Evolutionary conservation across 1,140 invertebrate genomes (phyloP), one percentile per base, ranked within the genome.

Genomic region (Cydia splendana): DNA sequence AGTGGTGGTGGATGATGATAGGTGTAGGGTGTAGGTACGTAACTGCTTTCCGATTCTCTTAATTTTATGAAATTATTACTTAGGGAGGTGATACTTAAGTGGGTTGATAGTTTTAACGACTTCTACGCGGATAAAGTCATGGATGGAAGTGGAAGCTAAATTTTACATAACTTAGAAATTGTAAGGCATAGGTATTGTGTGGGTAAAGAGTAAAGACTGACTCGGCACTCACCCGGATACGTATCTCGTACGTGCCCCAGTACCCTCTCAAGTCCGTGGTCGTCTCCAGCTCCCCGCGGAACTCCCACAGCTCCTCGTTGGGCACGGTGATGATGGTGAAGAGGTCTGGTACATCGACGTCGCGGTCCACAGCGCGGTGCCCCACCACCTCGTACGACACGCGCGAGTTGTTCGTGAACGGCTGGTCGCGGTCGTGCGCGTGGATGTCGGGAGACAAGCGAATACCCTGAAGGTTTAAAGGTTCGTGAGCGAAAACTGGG

Each of bases 191-290:
- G 38, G 24, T 42, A 42, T 42, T 42, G 34, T 4, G 1, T 38
- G 30, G 3, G 30, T 30, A 2, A 30, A 2, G 30, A 30, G 30
- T 30, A 42, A 42, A 42, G 38, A 42, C 7, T 20, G 12, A 13
- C 0, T 15, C 5, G 42, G 13, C n/a, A 84, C 87, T 88, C 82
- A 94, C 94, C 79, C 80, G 77, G 48, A 95, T 89, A 65, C 84
- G 81, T 34, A 94, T 85, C 15, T 79, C 82, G 77, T 94, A 94
- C 12, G 87, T 91, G 28, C 95, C 95, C 91, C 94, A 95, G 78
- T 89, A 94, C 6, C 92, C 92, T 81, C 85, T 92, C 12, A 95
- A 82, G 65, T 89, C 81, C 75, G 87, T 85, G 1, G 80, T 77
- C 2, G 93, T 89, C 34, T 83, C 84, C 6, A 95, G 84, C 45